A percentile compares a stretch with the other conserved stretches of the same genome.
phyloP scores from a whole-genome alignment of 2,797 vertebrate species.

The Pyrocephalus nanus region DNA sequence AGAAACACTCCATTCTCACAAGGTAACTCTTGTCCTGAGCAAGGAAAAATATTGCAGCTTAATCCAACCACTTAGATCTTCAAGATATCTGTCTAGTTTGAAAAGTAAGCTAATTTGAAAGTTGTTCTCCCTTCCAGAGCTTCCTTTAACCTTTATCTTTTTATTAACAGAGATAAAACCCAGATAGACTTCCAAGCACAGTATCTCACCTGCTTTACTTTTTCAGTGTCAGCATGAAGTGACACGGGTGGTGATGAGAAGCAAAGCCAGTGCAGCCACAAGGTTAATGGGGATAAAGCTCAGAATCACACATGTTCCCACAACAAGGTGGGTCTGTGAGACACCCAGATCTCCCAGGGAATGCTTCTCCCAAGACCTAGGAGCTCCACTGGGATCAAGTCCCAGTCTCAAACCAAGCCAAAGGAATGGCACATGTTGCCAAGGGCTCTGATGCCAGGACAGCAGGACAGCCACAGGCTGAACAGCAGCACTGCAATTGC shows the following conservation, averaged over 20 bases:
- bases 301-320: not conserved
- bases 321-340: not conserved
- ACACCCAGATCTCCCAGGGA: not conserved
- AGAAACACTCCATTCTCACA: not conserved
- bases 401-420: not conserved
- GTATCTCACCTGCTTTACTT: not conserved
- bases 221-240: not conserved
- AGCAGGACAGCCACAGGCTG: not conserved
- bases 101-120: not conserved
- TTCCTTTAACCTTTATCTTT: not conserved
- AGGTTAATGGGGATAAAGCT: not conserved
- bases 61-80: not conserved
- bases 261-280: not conserved
- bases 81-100: not conserved
- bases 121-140: not conserved
- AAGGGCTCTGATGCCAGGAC: accelerated
- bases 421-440: accelerated
- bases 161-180: not conserved
- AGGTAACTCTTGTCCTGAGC: not conserved
- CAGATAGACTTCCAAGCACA: not conserved
- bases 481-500: not conserved
- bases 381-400: not conserved
- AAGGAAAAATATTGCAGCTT: not conserved
- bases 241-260: not conserved
- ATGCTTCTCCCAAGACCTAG: not conserved